Conservation (phyloP, 1,140 invertebrate genomes). For the Euura lappo region DNA sequence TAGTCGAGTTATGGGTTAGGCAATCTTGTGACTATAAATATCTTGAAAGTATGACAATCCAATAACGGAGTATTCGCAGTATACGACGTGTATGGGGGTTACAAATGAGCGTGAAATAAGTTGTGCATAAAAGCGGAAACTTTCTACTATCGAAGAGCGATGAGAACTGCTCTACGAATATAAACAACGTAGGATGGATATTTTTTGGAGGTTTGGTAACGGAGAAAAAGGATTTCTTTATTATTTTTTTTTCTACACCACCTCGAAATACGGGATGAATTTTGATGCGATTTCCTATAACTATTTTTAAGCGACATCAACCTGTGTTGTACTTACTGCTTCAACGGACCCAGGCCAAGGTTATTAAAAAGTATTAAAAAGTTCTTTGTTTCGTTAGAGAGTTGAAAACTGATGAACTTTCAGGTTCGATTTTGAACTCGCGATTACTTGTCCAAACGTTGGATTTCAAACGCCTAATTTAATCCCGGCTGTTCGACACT, state of each 20-base stretch:
- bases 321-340: slow-evolving; percentile 39
- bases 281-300: slow-evolving; percentile 32
- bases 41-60: background rate
- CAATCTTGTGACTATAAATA: background rate
- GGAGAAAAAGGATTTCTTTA: too few species aligned
- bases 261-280: too few species aligned
- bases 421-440: slow-evolving; percentile 14
- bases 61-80: background rate
- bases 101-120: background rate
- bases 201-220: too few species aligned
- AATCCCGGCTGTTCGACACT: slow-evolving; percentile 26
- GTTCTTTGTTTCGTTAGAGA: slow-evolving; percentile 46
- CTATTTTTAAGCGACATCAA: slow-evolving; percentile 49
- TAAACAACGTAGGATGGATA: too few species aligned
- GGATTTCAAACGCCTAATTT: background rate
- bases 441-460: background rate
- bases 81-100: too few species aligned
- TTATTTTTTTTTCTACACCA: too few species aligned
- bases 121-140: background rate
- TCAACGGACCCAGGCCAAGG: slow-evolving; percentile 49
- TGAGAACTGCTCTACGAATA: too few species aligned
- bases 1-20: background rate
- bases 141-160: background rate
- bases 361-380: slow-evolving; percentile 50
- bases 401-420: slow-evolving; percentile 13